Evolutionary conservation across 2,113 vertebrate genomes (phyloP), one percentile per base, ranked within the genome.

Genomic region (Syngnathus scovelli): DNA sequence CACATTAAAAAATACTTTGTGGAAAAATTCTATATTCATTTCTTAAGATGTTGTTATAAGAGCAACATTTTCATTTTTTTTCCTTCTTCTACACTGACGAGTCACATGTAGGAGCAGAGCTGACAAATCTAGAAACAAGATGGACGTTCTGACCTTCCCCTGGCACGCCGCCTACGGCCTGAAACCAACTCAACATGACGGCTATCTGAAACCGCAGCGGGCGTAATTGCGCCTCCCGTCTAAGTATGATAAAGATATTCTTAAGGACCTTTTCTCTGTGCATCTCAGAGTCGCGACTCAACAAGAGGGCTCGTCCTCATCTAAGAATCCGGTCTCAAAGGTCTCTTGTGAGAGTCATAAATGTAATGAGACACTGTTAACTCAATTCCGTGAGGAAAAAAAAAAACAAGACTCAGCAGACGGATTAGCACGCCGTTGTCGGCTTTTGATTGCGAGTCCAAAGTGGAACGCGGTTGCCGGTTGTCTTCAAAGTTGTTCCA

Each of bases 61-160:
- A 74, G 80, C 83, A 86, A 87, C 77, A 81, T 82, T 74, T 87
- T 89, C 71, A 66, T 75, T 80, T 78, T 84, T 84, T 78, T 70
- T 75, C 70, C 71, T 78, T 78, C 79, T 66, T 23, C 68, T 72
- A 41, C 69, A 55, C 84, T 81, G 79, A 88, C 76, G 85, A 81
- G 90, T 86, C 83, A 85, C 80, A 84, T 83, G 83, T 81, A 86
- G 84, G 76, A 87, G 78, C 81, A 61, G 70, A 85, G 79, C 82
- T 56, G 83, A 89, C 83, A 86, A 84, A 88, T 90, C 89, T 86
- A 89, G 88, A 88, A 84, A 83, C 84, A 90, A 90, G 87, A 92
- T 85, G 85, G 86, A 85, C 85, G 86, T 85, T 84, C 83, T 91
- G 91, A 91, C 91, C 91, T 90, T 90, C 86, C 85, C 86, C 77